Evolutionary conservation across 2,797 vertebrate genomes (phyloP), one percentile per base, ranked within the genome.

Genomic region (Eospalax fontanierii): DNA sequence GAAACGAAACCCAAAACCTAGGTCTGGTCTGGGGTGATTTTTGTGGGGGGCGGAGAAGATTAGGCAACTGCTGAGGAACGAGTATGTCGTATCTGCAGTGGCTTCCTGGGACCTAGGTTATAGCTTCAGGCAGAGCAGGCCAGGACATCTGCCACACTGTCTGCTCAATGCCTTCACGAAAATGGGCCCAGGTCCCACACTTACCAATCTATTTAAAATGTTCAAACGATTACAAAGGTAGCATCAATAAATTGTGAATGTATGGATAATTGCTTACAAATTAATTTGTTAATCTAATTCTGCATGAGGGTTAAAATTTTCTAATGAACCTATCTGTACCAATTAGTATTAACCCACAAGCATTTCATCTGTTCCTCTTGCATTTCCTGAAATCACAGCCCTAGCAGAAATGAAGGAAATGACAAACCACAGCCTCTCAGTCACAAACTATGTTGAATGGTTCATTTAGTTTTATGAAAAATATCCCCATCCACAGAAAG

Each of bases 161-260:
- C n/a, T n/a, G n/a, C n/a, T n/a, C n/a, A n/a, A n/a, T n/a, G n/a
- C n/a, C n/a, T n/a, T n/a, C n/a, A n/a, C n/a, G n/a, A n/a, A n/a
- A n/a, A n/a, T n/a, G n/a, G n/a, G n/a, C n/a, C n/a, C n/a, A n/a
- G n/a, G n/a, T n/a, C n/a, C n/a, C n/a, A n/a, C n/a, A n/a, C n/a
- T n/a, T 89, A 92, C 19, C 63, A 76, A 75, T 11, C 30, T 26
- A 70, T 78, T 92, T 93, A 78, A 94, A 95, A 78, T 74, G 28
- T 1, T 50, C 21, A 86, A 43, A 12, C 78, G 9, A 83, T 94
- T 80, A 78, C 89, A 88, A 92, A 90, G 94, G 2, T 43, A 79
- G 24, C 57, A 75, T 70, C 76, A 33, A 43, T 80, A 91, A 50
- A 6, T 35, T 89, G 6, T 59, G 14, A 88, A 70, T 74, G 75